Conservation (phyloP, 1,140 invertebrate species). For the Anoplolepis gracilipes region DNA sequence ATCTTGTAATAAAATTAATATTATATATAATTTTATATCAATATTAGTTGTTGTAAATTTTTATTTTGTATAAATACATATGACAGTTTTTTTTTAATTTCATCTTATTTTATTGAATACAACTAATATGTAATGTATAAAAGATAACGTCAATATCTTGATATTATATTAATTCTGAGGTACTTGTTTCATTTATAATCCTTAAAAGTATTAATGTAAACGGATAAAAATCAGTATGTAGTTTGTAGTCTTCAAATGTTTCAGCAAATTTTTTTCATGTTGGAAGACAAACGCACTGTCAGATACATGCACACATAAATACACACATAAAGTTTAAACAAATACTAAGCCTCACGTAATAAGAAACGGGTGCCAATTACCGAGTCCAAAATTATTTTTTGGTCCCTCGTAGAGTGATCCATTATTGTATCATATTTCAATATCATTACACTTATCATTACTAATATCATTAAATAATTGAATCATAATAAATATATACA, state of each 20-base stretch:
- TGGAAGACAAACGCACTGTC: not conserved
- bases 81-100: not conserved
- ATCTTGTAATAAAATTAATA: not conserved
- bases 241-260: not conserved
- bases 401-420: not conserved
- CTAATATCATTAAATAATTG: not conserved
- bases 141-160: conserved; percentile 21
- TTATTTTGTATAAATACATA: conserved; percentile 16
- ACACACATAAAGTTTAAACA: conserved; percentile 26
- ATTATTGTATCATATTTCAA: not conserved
- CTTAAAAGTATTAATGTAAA: conserved; percentile 27
- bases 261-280: not conserved
- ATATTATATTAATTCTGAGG: conserved; percentile 24
- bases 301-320: conserved; percentile 41
- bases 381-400: not conserved
- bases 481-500: conserved; percentile 33
- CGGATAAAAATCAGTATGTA: not conserved
- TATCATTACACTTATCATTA: conserved; percentile 24
- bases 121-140: conserved; percentile 2
- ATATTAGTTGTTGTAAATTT: conserved; percentile 12
- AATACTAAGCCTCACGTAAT: conserved; percentile 34
- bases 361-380: conserved; percentile 33
- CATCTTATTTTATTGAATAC: conserved; percentile 15
- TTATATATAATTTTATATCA: conserved; percentile 18
- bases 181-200: conserved; percentile 26